Conservation (phyloP, 2,113 vertebrate species). For the Phaethornis superciliosus region DNA sequence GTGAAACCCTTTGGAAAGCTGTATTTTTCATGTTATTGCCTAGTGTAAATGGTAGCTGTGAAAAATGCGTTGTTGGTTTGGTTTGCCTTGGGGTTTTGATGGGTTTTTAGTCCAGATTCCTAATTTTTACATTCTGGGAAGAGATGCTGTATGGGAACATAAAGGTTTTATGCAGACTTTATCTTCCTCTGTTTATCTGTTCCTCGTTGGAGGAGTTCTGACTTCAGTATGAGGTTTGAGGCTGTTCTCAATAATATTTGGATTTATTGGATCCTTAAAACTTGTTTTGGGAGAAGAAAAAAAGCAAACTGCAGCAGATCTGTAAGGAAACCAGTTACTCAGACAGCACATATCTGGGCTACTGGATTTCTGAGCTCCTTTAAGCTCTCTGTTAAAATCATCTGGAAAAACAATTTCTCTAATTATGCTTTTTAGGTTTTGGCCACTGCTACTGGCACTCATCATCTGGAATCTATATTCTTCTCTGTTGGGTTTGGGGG, state of each 20-base stretch:
- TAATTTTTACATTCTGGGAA: background rate
- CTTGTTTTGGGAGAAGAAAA: background rate
- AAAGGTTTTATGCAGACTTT: background rate
- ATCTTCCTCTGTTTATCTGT: background rate
- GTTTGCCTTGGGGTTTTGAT: background rate
- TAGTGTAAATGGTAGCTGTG: rapidly evolving
- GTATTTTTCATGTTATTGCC: background rate
- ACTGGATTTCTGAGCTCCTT: background rate
- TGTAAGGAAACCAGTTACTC: background rate
- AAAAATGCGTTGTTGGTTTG: background rate
- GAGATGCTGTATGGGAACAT: background rate
- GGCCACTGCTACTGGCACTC: background rate
- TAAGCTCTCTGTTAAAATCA: background rate
- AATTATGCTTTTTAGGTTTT: background rate
- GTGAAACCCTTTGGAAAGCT: background rate
- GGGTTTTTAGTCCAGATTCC: background rate
- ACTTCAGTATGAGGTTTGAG: background rate
- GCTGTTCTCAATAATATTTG: background rate
- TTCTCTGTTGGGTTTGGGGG: background rate
- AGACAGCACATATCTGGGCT: background rate
- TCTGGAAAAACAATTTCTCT: background rate
- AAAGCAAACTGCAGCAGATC: background rate
- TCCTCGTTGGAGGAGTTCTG: background rate
- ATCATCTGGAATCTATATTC: background rate
- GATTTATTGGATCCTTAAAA: background rate